Percentiles rank a stretch among this genome's conserved stretches.
phyloP scores from a whole-genome alignment of 2,113 vertebrate species.

The Dromiciops gliroides region DNA sequence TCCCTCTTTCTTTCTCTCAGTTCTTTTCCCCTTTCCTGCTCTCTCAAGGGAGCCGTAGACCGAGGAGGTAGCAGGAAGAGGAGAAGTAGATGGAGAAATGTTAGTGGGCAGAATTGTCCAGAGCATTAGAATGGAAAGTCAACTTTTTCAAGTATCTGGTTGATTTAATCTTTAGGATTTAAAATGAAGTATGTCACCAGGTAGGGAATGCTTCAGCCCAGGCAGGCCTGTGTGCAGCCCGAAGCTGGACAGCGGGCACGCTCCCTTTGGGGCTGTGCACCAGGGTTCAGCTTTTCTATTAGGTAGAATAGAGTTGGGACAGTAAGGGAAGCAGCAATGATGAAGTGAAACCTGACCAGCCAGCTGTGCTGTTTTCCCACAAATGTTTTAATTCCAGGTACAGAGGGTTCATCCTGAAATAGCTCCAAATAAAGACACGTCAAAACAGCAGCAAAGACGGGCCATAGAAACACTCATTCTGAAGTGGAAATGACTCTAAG shows the following conservation, averaged over 20 bases:
- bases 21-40: background rate
- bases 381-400: constrained; percentile 3
- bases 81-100: background rate
- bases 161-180: background rate
- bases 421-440: background rate
- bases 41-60: background rate
- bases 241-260: background rate
- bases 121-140: background rate
- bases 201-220: background rate
- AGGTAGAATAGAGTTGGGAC: background rate
- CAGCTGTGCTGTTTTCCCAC: background rate
- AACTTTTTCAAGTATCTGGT: background rate
- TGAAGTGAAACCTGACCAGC: background rate
- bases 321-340: background rate
- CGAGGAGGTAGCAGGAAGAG: background rate
- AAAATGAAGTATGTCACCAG: background rate
- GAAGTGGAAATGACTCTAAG: background rate
- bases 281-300: background rate
- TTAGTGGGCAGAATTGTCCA: background rate
- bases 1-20: background rate
- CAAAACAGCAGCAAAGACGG: background rate
- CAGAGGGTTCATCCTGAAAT: background rate
- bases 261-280: background rate
- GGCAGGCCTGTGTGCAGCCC: background rate
- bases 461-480: background rate